Base-by-base conservation (phyloP, 2,113 vertebrate species). In the Catharus bicknelli region DNA sequence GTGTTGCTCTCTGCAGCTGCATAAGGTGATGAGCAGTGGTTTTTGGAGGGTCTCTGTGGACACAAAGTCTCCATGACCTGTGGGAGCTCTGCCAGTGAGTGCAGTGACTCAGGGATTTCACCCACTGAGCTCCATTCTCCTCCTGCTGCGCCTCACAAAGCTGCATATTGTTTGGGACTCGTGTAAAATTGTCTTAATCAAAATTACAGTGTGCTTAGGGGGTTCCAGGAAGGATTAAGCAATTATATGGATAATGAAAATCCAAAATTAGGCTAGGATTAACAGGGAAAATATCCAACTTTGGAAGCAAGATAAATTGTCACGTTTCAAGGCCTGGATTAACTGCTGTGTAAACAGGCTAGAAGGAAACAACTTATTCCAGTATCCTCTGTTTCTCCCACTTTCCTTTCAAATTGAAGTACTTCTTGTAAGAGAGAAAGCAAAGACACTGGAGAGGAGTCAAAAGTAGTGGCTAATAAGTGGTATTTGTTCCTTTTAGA, bases 221-320 rank as follows among this genome's bases (percentile, higher is more conserved):
- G 54, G 63, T 75, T 93, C 83, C 86, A 62, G 86, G 74, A 93
- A 90, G 84, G 77, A 92, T 95, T 93, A 92, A 55, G 81, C 81
- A 96, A 95, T 95, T 93, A 82, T 81, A 19, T 58, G 81, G 88
- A 84, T 94, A 93, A 96, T 92, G 62, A 94, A 93, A 93, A 93
- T 84, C 83, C 86, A 90, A 79, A 92, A 90, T 96, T 95, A 92
- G 70, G 69, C 67, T 66, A 45, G 86, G 83, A 92, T 95, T 88
- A 92, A 61, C 61, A 82, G 45, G 54, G 83, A 72, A 92, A 90
- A 93, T 93, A 82, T 54, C 94, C 92, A 86, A 92, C 77, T 96
- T 95, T 87, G 94, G 90, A 93, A 92, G 74, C 61, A 88, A 93
- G 83, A 93, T 92, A 79, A 92, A 79, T 83, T 83, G 66, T 82